Percentiles rank a stretch among this genome's conserved stretches.
Conservation (phyloP, 1,140 invertebrate species). For the Listronotus bonariensis region DNA sequence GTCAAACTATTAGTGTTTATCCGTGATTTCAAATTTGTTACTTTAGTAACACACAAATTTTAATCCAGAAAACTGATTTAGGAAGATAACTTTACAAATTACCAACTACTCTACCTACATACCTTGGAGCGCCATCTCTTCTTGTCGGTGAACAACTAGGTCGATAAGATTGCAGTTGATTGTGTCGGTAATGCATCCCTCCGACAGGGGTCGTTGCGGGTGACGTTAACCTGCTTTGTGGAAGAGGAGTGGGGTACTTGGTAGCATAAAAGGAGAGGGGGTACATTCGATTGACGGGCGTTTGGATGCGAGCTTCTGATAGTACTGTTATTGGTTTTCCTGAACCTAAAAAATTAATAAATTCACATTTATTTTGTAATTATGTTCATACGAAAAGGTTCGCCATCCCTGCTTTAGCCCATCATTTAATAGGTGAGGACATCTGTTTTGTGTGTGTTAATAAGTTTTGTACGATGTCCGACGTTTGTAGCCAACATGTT, state of each 20-base stretch:
- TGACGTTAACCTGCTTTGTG: conserved; percentile 46
- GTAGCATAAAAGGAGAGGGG: conserved; percentile 70
- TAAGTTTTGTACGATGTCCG: too few species aligned
- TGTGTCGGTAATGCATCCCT: conserved; percentile 40
- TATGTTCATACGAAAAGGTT: too few species aligned
- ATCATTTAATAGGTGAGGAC: too few species aligned
- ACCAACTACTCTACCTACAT: not conserved
- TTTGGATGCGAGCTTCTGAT: conserved; percentile 84
- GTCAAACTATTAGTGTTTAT: too few species aligned
- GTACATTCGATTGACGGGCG: conserved; percentile 73
- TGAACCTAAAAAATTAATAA: conserved; percentile 64
- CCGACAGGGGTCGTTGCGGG: conserved; percentile 51
- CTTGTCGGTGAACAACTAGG: conserved; percentile 59
- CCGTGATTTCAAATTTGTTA: too few species aligned
- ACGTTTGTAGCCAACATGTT: too few species aligned
- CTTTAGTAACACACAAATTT: too few species aligned
- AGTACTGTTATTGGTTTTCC: conserved; percentile 83
- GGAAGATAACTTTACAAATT: too few species aligned
- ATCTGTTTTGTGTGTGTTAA: too few species aligned
- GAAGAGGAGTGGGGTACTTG: conserved; percentile 58
- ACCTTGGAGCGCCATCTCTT: conserved; percentile 62
- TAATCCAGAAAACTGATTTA: too few species aligned
- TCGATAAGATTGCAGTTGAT: conserved; percentile 35
- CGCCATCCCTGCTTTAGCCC: too few species aligned
- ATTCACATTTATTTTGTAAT: too few species aligned